Evolutionary conservation across 2,113 vertebrate genomes (phyloP), one percentile per base, ranked within the genome.

Genomic region (Tympanuchus pallidicinctus): DNA sequence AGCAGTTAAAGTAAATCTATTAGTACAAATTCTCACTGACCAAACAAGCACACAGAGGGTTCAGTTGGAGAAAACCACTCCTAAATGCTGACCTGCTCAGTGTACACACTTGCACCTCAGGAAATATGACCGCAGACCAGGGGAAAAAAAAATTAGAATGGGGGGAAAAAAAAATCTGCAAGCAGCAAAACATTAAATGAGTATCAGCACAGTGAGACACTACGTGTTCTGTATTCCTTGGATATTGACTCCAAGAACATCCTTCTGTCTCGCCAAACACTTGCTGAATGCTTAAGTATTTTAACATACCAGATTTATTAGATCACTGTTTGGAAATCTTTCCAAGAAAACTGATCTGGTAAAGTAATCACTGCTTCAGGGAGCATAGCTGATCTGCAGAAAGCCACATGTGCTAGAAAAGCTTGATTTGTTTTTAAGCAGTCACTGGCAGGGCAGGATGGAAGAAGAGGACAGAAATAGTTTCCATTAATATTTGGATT

Each of bases 301-400:
- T 94, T 93, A 92, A 93, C 88, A 90, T 92, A 84, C 83, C 92
- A 86, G 32, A 40, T 93, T 93, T 88, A 93, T 95, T 93, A 96
- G 88, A 88, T 96, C 95, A 95, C 63, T 66, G 61, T 64, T 86
- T 88, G 86, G 89, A 94, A 94, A 54, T 13, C 69, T 83, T 81
- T 94, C 85, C 85, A 75, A 90, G 84, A 88, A 75, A 91, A 75
- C 48, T 34, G 73, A 88, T 88, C 92, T 93, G 94, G 80, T 76
- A 93, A 95, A 92, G 94, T 81, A 95, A 97, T 95, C 88, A 85
- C 74, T 82, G 8, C 76, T 93, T 73, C 90, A 84, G 42, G 48
- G 80, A 94, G 82, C 21, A 13, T 48, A 79, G 83, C 80, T 56
- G 80, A 88, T 74, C 70, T 27, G 20, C 2, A 1, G 79, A 91